phyloP scores from a whole-genome alignment of 1,140 invertebrate genomes.

The Tyrophagus putrescentiae region DNA sequence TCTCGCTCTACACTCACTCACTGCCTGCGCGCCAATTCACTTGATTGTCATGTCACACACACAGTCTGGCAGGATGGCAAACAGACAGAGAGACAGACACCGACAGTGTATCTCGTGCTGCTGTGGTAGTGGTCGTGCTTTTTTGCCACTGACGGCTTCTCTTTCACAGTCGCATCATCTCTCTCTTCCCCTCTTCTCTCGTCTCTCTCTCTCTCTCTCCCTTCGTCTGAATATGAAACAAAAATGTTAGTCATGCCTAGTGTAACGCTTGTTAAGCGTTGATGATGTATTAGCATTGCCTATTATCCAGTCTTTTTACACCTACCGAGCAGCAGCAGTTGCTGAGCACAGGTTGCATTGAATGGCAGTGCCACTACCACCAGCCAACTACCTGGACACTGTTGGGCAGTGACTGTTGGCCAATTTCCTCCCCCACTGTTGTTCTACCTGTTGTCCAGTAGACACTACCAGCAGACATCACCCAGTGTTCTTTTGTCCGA shows the following conservation, averaged over 20 bases:
- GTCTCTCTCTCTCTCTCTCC: not conserved
- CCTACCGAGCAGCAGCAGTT: too few species aligned
- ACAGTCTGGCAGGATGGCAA: not conserved
- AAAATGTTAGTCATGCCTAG: conserved; percentile 9
- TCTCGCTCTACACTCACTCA: too few species aligned
- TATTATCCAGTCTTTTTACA: conserved; percentile 7
- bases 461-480: too few species aligned
- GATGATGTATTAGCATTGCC: conserved; percentile 1
- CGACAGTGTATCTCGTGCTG: not conserved
- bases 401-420: too few species aligned
- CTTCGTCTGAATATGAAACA: too few species aligned
- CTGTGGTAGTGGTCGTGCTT: not conserved
- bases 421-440: too few species aligned
- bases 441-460: too few species aligned
- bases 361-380: too few species aligned
- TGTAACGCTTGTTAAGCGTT: conserved; percentile 9
- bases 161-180: not conserved
- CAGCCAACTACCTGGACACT: too few species aligned
- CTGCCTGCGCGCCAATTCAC: not conserved
- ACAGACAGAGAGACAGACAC: not conserved
- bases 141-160: too few species aligned
- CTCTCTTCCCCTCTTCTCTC: not conserved
- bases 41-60: not conserved
- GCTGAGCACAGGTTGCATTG: too few species aligned
- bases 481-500: too few species aligned